Evolutionary conservation across 2,797 vertebrate genomes (phyloP), one percentile per base, ranked within the genome.

Genomic region (Myotis myotis): DNA sequence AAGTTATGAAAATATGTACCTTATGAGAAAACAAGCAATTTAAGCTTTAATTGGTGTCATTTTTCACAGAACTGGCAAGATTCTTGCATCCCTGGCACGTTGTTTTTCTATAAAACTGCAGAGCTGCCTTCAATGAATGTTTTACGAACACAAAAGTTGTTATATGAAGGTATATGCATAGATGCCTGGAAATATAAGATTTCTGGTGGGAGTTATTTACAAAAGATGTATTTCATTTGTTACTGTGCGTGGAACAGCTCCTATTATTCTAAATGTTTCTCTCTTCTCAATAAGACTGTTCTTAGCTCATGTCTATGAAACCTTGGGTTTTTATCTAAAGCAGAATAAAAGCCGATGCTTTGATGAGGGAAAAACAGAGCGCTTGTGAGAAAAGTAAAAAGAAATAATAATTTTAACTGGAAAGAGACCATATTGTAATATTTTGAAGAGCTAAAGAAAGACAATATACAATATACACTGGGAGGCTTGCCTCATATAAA

Each of bases 21-120:
- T 99, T 99, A 99, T 99, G 99, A 99, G 99, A 99, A 99, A 99
- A 99, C 99, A 99, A 99, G 99, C 99, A 99, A 99, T 99, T 99
- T 99, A 98, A 98, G 98, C 98, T 99, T 99, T 99, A 99, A 99
- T 99, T 99, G 99, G 98, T 98, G 98, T 99, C 98, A 99, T 99
- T 99, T 99, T 99, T 99, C 99, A 99, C 96, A 96, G 98, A 97
- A 98, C 99, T 99, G 99, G 99, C 98, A 99, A 99, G 99, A 99
- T 99, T 99, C 98, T 99, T 99, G 99, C 99, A 99, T 99, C 99
- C 98, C 98, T 99, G 99, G 99, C 99, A 99, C 97, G 98, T 98
- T 99, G 98, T 98, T 99, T 97, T 99, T 98, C 99, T 99, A 98
- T 99, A 99, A 99, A 99, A 99, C 98, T 98, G 98, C 98, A 98